Conservation (phyloP, 2,113 vertebrate species). For the Mormyrus iriodes region DNA sequence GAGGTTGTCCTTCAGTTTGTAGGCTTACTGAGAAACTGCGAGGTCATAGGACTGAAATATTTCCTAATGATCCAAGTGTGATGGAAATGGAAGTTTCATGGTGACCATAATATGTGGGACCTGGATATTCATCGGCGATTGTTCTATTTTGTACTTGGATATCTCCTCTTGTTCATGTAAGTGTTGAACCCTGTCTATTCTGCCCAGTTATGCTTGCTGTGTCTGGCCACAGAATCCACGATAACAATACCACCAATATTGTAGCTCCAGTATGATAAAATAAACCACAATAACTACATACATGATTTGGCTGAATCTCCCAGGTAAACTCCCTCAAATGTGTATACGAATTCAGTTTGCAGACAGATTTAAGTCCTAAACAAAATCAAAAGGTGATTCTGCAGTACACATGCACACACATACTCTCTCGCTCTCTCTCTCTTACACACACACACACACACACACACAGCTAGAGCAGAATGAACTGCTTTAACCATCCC, state of each 20-base stretch:
- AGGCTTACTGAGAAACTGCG: not conserved
- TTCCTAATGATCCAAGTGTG: not conserved
- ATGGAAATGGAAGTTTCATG: not conserved
- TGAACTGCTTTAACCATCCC: constrained; percentile 60
- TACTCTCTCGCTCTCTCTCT: not conserved
- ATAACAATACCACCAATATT: not conserved
- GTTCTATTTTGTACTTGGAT: not conserved
- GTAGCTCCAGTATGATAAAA: not conserved
- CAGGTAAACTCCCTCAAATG: not conserved
- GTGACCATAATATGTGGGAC: not conserved
- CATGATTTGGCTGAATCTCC: not conserved
- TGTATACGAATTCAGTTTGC: not conserved
- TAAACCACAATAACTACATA: not conserved
- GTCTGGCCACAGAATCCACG: not conserved
- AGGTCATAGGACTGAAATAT: not conserved
- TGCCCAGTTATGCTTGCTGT: not conserved
- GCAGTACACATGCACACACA: not conserved
- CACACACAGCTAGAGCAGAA: constrained; percentile 45
- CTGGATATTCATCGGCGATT: not conserved
- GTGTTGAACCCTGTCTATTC: not conserved
- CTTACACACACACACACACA: not conserved
- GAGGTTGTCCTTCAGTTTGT: not conserved
- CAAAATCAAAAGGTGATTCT: not conserved
- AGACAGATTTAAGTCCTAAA: not conserved
- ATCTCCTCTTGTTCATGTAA: not conserved